Evolutionary conservation across 2,797 vertebrate species (phyloP), one percentile per base, ranked within the genome.

Genomic region (Antrozous pallidus): DNA sequence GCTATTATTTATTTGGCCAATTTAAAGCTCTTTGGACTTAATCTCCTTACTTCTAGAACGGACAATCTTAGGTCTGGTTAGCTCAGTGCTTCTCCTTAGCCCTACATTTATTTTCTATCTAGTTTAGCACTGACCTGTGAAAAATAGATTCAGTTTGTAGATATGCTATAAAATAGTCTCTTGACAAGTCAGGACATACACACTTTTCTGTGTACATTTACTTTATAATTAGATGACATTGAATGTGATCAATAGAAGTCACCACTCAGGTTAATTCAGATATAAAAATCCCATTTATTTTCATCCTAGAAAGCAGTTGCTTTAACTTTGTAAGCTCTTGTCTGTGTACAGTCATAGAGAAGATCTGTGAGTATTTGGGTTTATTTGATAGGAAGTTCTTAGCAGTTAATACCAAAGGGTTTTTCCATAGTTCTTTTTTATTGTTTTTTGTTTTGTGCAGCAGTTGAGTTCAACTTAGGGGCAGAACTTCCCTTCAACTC

Each of bases 361-460:
- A 89, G 78, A 77, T 40, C 73, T 77, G 4, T 45, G 63, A 51
- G n/a, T 92, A 61, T 74, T 74, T 88, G 26, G 74, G 54, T 75
- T 89, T 82, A 49, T 74, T 95, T 93, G 54, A 45, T 89, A 84
- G 71, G 73, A 95, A 88, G 75, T 94, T 90, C 74, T 86, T 96
- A 93, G 79, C 75, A 94, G 75, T 49, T 86, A 56, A 67, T 70
- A 56, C 63, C 42, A 65, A 90, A 73, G 80, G 58, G 67, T 86
- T 96, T 97, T 94, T 94, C 95, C 82, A 80, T 13, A 70, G 42
- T 42, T 69, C 3, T 77, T 88, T 49, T 56, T 73, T 77, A 36
- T 67, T 90, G 45, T 18, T 51, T 90, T 89, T 51, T 86, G 18
- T 28, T 91, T 65, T 91, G 24, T 90, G 56, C 28, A 77, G 49